Evolutionary conservation across 2,888 invertebrate species (phyloP).

Genomic region (Spisula solida): DNA sequence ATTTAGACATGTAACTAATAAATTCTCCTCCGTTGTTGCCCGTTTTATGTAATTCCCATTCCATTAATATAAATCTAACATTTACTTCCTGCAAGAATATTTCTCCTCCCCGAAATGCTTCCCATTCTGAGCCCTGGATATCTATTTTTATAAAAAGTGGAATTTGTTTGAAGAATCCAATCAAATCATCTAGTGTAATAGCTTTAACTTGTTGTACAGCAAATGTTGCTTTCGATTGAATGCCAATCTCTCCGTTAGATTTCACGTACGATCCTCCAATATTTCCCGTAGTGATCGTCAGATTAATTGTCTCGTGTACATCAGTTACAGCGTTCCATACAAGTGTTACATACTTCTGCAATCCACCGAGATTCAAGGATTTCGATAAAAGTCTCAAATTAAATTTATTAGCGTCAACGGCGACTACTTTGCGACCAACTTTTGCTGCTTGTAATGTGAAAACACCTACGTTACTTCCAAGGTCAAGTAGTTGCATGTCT

Average conservation of each 20-base stretch:
- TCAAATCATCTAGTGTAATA: background rate
- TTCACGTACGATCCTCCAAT: background rate
- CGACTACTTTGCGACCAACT: background rate
- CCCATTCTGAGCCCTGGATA: background rate
- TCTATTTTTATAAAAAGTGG: background rate
- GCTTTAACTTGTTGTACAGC: background rate
- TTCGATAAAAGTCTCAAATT: conserved; percentile 6
- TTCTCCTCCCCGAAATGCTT: background rate
- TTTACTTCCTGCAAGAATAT: background rate
- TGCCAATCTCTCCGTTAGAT: background rate
- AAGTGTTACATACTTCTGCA: background rate
- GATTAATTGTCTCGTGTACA: background rate
- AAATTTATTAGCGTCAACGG: background rate
- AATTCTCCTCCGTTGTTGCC: background rate
- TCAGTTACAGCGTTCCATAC: background rate
- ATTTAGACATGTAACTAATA: background rate
- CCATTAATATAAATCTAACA: background rate
- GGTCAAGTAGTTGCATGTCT: conserved; percentile 32
- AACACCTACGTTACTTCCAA: background rate
- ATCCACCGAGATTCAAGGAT: background rate
- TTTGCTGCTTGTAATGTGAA: background rate
- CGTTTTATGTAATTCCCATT: background rate
- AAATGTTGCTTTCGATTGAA: background rate
- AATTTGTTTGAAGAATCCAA: background rate
- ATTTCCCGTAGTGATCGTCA: background rate